Base-by-base conservation (phyloP, 2,888 invertebrate genomes). In the Drosophila parthenogenetica region DNA sequence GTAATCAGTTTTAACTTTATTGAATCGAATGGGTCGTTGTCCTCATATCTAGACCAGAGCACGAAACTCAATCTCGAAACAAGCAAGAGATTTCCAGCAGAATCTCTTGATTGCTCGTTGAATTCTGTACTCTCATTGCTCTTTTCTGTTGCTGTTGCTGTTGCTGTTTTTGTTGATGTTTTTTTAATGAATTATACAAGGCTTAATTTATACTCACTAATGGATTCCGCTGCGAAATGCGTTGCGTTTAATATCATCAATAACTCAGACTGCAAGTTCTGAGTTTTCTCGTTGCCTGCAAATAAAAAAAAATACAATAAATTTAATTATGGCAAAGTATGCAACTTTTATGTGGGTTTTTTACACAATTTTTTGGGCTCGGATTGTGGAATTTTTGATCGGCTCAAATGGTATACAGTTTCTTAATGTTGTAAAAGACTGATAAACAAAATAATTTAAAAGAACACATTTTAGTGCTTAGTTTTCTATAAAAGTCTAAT, bases 201-300 rank as follows among this genome's bases (percentile, higher is more conserved):
- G 80, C 75, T 83, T 80, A 83, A 88, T 86, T 88, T 75, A 83
- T 84, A 88, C 87, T 88, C 87, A 84, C 83, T 80, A 84, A 84
- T 84, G 83, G 87, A 86, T 86, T 84, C 78, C 80, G 55, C 62
- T 71, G 14, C 53, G 61, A 62, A 51, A 51, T 68, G 79, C 54
- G 53, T 45, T 54, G 81, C 78, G 71, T 84, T 69, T 78, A 75
- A 83, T 88, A 86, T 83, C 83, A 88, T 86, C 87, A 74, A 69
- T 60, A 58, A 62, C 74, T 63, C 60, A 49, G 61, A 14, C 39
- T 42, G 63, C 59, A 50, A 50, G 42, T 60, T 37, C 49, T 13
- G n/a, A 39, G 14, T 39, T 14, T n/a, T 14, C 46, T 2, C 17
- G 48, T 13, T 35, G 49, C 67, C 69, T 76, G 70, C 16, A 65